These are phyloP conservation scores for Carcina quercana DNA, from an alignment of 2,888 invertebrate species.

Conservation along the genomic window DNA sequence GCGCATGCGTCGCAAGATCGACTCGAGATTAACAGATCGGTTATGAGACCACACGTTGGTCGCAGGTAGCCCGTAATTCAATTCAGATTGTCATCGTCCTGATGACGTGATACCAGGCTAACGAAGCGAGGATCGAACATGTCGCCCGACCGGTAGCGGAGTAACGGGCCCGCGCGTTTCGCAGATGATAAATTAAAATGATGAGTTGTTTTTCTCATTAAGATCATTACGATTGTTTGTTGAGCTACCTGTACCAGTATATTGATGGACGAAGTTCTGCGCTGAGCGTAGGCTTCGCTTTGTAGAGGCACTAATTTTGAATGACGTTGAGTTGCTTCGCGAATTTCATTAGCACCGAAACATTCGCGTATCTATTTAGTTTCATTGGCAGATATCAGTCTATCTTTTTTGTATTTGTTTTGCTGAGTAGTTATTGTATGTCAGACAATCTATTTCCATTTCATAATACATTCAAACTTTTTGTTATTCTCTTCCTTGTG, in stretches of 20 bases:
- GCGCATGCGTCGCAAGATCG: slow-evolving; percentile 64
- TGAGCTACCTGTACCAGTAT: not conserved
- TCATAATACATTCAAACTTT: too few species aligned
- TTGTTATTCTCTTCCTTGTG: too few species aligned
- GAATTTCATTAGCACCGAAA: too few species aligned
- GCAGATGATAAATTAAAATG: slow-evolving; percentile 30
- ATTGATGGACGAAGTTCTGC: slow-evolving; percentile 3
- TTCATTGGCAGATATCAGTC: too few species aligned
- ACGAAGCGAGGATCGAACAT: slow-evolving; percentile 62
- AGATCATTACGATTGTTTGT: slow-evolving; percentile 8
- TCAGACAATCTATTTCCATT: too few species aligned
- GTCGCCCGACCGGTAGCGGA: slow-evolving; percentile 44
- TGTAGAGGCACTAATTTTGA: not conserved
- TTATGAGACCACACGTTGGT: slow-evolving; percentile 66
- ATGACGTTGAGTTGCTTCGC: not conserved
- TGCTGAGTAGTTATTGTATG: too few species aligned
- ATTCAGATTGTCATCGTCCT: slow-evolving; percentile 71
- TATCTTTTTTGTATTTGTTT: too few species aligned
- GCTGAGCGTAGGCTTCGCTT: not conserved
- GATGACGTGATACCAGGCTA: slow-evolving; percentile 65
- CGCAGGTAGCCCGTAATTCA: slow-evolving; percentile 70
- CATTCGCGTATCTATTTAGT: too few species aligned
- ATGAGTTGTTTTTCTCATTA: slow-evolving; percentile 24
- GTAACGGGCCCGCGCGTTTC: slow-evolving; percentile 41
- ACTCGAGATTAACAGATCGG: slow-evolving; percentile 60